Evolutionary conservation across 2,113 vertebrate genomes (phyloP), one percentile per base, ranked within the genome.

Genomic region (Centropus bengalensis): DNA sequence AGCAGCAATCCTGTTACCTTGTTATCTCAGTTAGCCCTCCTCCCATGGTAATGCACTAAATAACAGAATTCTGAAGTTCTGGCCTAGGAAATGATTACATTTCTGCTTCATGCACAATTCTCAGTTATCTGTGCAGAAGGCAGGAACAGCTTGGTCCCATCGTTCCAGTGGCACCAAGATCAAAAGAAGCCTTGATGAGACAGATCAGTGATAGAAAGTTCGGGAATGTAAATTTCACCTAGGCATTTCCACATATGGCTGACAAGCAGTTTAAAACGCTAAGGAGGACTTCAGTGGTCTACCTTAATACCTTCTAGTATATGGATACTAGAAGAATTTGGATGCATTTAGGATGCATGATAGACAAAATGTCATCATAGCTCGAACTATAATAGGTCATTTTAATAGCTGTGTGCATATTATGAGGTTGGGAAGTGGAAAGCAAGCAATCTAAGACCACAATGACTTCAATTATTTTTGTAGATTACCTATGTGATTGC

Each of bases 241-340:
- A 81, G 71, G 75, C 22, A 18, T 83, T 93, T 96, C 94, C 64
- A 63, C 69, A 62, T 95, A 56, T 78, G 73, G 59, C 91, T 96
- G 88, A 90, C 88, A 67, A 86, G 76, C 19, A 73, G 83, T 92
- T 92, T 90, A 83, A 94, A 93, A 80, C 82, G 78, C 91, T 94
- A 55, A 90, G 59, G 92, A 96, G 95, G 83, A 96, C 91, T 95
- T 94, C 96, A 96, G 94, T 88, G 82, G 80, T 96, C 91, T 92
- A 78, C 0, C 0, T 90, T 94, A 94, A 96, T 95, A 36, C 36
- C 36, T 36, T 36, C 36, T 36, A 36, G 36, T 36, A 88, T 45
- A 81, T 4, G 38, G 86, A 92, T 80, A 74, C 56, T 88, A 79
- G 82, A 93, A 91, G 78, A 86, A 91, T 94, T 89, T 96, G 82